These are phyloP conservation scores for Chrysolina oricalcia DNA, from an alignment of 2,888 invertebrate genomes.

Conservation along the genomic window DNA sequence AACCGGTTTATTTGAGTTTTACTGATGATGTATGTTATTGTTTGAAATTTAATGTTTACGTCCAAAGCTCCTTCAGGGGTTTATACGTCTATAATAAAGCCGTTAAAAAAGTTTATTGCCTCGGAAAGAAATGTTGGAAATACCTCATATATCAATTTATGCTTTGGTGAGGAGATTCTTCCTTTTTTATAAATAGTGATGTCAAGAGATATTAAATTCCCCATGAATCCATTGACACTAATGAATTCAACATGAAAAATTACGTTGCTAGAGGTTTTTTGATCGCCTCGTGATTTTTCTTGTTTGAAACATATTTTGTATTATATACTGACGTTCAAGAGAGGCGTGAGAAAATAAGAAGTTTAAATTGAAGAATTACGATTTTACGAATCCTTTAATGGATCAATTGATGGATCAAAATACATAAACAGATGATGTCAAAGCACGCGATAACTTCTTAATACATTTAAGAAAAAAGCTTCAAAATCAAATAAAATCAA, in stretches of 20 bases:
- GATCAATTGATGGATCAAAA: no score
- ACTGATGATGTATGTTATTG: conserved; percentile 51
- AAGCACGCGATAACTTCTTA: no score
- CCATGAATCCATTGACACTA: conserved; percentile 5
- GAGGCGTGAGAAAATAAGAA: no score
- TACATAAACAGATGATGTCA: no score
- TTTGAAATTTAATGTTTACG: conserved; percentile 51
- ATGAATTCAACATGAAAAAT: conserved; percentile 9
- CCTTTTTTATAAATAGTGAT: conserved; percentile 20
- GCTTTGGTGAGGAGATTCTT: conserved; percentile 21
- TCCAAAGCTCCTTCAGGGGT: conserved; percentile 53
- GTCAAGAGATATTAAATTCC: conserved; percentile 14
- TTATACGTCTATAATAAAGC: conserved; percentile 53
- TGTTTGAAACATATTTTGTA: neutral
- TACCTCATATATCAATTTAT: conserved; percentile 47
- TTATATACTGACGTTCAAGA: no score
- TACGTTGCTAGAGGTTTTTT: neutral
- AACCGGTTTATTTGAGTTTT: conserved; percentile 47
- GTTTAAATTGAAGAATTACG: no score
- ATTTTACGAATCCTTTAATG: no score
- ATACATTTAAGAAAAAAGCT: no score
- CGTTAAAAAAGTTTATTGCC: conserved; percentile 52
- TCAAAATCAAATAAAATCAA: no score
- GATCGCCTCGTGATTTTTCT: neutral
- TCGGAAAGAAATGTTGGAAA: conserved; percentile 42